A percentile compares a stretch with the other conserved stretches of the same genome.
These are phyloP conservation scores for Diacarnus erythraeanus DNA, from an alignment of 37 sponge, comb jelly and placozoan genomes.

Conservation along the genomic window DNA sequence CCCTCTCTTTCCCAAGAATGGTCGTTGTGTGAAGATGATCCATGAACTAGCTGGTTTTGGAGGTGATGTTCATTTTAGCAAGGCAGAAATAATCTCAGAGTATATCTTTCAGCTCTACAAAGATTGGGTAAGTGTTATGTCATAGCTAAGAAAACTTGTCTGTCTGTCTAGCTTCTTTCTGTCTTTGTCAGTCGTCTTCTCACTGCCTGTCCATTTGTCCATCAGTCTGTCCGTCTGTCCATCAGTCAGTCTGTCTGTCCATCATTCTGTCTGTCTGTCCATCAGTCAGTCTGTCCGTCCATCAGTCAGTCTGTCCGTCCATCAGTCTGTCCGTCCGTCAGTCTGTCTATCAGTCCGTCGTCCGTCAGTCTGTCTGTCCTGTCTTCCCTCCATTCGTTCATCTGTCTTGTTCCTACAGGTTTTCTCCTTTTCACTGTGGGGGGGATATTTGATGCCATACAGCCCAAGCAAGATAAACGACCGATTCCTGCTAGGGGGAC, in stretches of 20 bases:
- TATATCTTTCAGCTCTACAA: constrained; percentile 37
- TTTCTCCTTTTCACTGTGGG: constrained; percentile 52
- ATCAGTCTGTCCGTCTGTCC: too few species aligned
- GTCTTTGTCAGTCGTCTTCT: not conserved
- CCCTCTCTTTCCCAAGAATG: constrained; percentile 18
- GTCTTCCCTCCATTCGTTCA: not conserved
- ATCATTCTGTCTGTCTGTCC: constrained; percentile 10
- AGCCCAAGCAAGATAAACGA: constrained; percentile 50
- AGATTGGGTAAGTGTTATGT: constrained; percentile 59
- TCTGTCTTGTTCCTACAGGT: constrained; percentile 31
- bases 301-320: constrained; percentile 33
- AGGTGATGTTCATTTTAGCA: constrained; percentile 66
- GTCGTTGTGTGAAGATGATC: constrained; percentile 30
- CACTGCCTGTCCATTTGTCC: not conserved
- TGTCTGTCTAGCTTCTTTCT: not conserved
- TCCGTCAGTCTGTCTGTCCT: constrained; percentile 15
- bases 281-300: constrained; percentile 32
- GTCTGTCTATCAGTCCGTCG: too few species aligned
- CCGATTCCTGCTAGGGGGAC: constrained; percentile 80
- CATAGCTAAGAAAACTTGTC: too few species aligned
- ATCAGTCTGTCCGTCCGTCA: too few species aligned
- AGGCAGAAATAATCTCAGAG: constrained; percentile 61
- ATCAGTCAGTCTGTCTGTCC: not conserved
- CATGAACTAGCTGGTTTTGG: constrained; percentile 78
- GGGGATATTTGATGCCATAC: constrained; percentile 52